These are phyloP conservation scores for Dasypolia templi DNA, from an alignment of 2,888 invertebrate species.

Conservation along the genomic window DNA sequence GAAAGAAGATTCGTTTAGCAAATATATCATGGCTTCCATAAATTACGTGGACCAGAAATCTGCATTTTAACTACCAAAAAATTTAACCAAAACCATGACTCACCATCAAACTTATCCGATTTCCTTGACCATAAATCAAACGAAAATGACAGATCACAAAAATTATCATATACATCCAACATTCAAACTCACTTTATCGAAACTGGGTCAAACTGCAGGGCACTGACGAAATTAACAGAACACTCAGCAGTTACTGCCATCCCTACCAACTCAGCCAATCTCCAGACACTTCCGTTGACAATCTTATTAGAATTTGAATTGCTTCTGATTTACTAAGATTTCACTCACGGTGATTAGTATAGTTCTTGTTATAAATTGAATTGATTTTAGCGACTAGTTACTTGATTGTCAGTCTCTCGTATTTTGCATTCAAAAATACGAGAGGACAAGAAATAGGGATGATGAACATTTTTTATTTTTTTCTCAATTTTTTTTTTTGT, in stretches of 20 bases:
- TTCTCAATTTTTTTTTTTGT: too few relatives aligned
- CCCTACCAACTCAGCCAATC: constrained; percentile 44
- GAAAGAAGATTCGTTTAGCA: not conserved
- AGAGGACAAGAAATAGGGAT: not conserved
- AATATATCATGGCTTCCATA: not conserved
- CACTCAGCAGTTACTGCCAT: constrained; percentile 25
- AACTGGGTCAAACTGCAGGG: constrained; percentile 55
- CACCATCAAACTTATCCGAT: not conserved
- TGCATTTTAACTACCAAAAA: not conserved
- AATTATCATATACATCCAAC: constrained; percentile 15
- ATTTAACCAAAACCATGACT: not conserved
- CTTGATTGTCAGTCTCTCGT: not conserved
- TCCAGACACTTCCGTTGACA: constrained; percentile 30
- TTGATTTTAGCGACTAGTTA: not conserved
- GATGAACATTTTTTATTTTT: too few relatives aligned
- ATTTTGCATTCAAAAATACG: not conserved
- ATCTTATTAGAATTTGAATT: constrained; percentile 57
- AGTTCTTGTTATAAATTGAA: not conserved
- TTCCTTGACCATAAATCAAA: constrained; percentile 15
- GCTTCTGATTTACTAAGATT: constrained; percentile 34
- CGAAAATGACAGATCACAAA: constrained; percentile 10
- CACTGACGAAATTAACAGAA: constrained; percentile 31
- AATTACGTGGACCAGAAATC: not conserved
- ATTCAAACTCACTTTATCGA: constrained; percentile 23
- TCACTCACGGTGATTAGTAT: constrained; percentile 22